A percentile compares a stretch with the other conserved stretches of the same genome.
Conservation (phyloP, 2,113 vertebrate species). For the Calyptomena viridis region DNA sequence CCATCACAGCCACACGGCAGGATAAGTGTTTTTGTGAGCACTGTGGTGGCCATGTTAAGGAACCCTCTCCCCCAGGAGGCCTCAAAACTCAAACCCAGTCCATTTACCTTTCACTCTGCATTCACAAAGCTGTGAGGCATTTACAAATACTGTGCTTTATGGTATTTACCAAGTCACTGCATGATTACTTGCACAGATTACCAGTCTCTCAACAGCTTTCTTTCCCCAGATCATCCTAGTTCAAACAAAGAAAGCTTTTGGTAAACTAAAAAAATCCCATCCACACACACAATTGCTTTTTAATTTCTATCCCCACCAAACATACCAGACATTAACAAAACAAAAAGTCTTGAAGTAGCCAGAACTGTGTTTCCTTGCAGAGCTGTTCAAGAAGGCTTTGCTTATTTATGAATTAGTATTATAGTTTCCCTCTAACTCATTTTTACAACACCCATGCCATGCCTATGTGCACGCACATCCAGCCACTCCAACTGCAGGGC, state of each 20-base stretch:
- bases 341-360: not conserved
- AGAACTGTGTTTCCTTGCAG: not conserved
- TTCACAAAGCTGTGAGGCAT: not conserved
- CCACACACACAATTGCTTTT: not conserved
- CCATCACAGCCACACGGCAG: slow-evolving; percentile 5
- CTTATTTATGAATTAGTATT: not conserved
- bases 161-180: not conserved
- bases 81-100: not conserved
- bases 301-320: not conserved
- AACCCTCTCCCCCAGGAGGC: not conserved
- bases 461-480: not conserved
- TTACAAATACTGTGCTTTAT: not conserved
- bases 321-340: not conserved
- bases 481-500: not conserved
- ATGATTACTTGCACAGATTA: not conserved
- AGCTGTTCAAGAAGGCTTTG: not conserved
- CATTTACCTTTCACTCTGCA: not conserved
- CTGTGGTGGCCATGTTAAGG: not conserved
- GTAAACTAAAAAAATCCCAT: not conserved
- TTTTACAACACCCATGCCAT: not conserved
- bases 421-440: not conserved
- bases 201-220: not conserved
- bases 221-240: not conserved
- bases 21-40: slow-evolving; percentile 37
- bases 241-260: not conserved